A percentile compares a stretch with the other conserved stretches of the same genome.
These are phyloP conservation scores for Fregata magnificens DNA, from an alignment of 2,113 vertebrate species.

Conservation along the genomic window DNA sequence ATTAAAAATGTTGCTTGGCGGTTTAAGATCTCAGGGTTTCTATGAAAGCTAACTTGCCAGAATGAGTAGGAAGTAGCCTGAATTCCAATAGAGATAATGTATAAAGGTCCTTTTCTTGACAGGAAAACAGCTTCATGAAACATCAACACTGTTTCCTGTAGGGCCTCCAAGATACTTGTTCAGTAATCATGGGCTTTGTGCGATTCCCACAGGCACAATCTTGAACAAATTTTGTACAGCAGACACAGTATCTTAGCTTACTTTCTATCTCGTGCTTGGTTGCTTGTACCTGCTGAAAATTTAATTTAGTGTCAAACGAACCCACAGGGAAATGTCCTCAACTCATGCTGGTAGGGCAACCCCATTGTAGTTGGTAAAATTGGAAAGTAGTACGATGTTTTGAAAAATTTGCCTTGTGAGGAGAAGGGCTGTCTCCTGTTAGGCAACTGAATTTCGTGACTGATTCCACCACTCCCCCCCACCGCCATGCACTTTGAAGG, in stretches of 20 bases:
- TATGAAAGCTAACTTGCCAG: background rate
- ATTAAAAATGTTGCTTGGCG: background rate
- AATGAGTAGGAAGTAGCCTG: background rate
- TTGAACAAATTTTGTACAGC: background rate
- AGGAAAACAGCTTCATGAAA: background rate
- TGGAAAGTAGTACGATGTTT: rapidly evolving
- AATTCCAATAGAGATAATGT: background rate
- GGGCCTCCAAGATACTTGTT: background rate
- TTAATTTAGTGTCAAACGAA: background rate
- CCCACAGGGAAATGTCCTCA: background rate
- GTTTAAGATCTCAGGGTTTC: background rate
- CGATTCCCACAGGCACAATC: background rate
- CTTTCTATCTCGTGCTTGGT: background rate
- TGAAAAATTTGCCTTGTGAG: background rate
- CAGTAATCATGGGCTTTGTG: background rate
- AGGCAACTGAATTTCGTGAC: background rate
- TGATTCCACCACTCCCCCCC: background rate
- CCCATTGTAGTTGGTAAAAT: background rate
- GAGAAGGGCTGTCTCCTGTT: background rate
- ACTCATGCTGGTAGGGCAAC: background rate
- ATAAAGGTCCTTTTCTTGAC: background rate
- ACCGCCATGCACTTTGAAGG: rapidly evolving
- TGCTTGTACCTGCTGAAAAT: background rate
- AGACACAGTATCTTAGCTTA: background rate
- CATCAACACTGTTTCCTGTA: rapidly evolving